These are phyloP conservation scores for Napeogenes inachia DNA, from an alignment of 2,888 invertebrate genomes.

Conservation along the genomic window DNA sequence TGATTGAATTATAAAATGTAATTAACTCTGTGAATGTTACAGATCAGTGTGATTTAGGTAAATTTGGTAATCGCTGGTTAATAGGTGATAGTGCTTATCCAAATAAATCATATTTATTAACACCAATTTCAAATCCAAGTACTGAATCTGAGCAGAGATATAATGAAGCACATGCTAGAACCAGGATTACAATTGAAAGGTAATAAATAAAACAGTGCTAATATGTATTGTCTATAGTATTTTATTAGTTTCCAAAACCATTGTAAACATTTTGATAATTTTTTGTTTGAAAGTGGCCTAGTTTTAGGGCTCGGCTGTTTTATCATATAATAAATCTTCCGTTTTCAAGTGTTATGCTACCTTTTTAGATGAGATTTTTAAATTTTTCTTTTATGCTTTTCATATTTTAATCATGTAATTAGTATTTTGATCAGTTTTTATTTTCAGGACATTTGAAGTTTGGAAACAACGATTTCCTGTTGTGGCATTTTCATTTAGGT, in stretches of 20 bases:
- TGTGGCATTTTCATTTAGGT: conserved; percentile 3
- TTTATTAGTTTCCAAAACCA: too few species aligned
- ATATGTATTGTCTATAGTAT: too few species aligned
- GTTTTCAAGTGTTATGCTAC: too few species aligned
- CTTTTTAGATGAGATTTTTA: too few species aligned
- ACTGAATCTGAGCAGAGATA: conserved; percentile 22
- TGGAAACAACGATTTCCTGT: conserved; percentile 13
- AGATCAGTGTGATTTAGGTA: conserved; percentile 21
- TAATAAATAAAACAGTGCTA: too few species aligned
- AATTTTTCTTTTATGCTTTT: too few species aligned
- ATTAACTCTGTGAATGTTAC: too few species aligned
- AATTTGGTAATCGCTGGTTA: conserved; percentile 16
- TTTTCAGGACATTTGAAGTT: conserved; percentile 6
- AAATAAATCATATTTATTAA: conserved; percentile 22
- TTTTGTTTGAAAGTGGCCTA: too few species aligned
- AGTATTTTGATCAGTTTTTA: background rate
- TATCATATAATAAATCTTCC: too few species aligned
- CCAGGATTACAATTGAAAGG: conserved; percentile 31
- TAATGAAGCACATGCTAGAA: conserved; percentile 30
- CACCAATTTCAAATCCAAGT: conserved; percentile 26
- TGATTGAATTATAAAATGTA: too few species aligned
- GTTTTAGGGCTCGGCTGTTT: too few species aligned
- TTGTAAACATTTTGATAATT: too few species aligned
- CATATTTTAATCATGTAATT: background rate
- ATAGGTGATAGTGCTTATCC: conserved; percentile 26